Evolutionary conservation across 2,888 invertebrate species (phyloP).

Genomic region (Epinotia nisella): DNA sequence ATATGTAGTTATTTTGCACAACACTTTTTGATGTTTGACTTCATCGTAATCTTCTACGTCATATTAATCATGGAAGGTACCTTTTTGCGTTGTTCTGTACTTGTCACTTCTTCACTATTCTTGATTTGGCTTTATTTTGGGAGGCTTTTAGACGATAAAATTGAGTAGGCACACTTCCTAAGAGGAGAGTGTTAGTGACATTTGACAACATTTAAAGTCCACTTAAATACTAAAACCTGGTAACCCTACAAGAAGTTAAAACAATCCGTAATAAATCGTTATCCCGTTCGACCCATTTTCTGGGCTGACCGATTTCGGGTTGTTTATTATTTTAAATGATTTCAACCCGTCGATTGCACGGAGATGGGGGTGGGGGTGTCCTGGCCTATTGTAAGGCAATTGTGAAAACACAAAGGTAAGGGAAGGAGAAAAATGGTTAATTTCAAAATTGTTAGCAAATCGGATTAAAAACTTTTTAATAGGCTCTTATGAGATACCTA

Average conservation of each 20-base stretch:
- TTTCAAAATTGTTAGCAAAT: background rate
- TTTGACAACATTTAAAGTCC: background rate
- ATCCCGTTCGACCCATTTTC: slow-evolving; percentile 57
- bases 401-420: slow-evolving; percentile 3
- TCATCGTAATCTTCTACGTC: too few species aligned
- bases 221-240: background rate
- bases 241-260: slow-evolving; percentile 46
- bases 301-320: slow-evolving; percentile 48
- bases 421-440: background rate
- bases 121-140: too few species aligned
- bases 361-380: background rate
- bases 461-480: too few species aligned
- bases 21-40: too few species aligned
- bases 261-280: slow-evolving; percentile 56
- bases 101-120: too few species aligned
- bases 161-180: too few species aligned
- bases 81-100: too few species aligned
- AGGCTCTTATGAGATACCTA: too few species aligned
- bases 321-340: slow-evolving; percentile 40
- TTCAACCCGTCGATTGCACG: slow-evolving; percentile 14
- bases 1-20: too few species aligned
- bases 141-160: too few species aligned
- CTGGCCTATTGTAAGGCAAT: slow-evolving; percentile 1
- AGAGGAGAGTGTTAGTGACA: too few species aligned
- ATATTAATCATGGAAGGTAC: too few species aligned